Evolutionary conservation across 2,888 invertebrate species (phyloP).

Genomic region (Agriopis leucophaearia): DNA sequence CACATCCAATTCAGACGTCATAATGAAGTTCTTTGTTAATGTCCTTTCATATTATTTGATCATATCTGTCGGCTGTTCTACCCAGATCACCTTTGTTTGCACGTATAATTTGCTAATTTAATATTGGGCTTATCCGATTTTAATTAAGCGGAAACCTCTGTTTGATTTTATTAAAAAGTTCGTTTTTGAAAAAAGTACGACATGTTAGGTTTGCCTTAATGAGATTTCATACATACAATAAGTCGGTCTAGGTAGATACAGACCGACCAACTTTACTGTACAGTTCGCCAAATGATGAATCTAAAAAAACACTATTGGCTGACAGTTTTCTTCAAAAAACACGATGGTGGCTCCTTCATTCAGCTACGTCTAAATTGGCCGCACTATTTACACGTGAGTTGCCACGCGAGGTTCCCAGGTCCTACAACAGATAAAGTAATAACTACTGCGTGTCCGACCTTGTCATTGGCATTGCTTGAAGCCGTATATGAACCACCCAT

Average conservation of each 20-base stretch:
- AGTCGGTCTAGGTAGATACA: background rate
- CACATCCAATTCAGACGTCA: background rate
- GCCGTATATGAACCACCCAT: slow-evolving; percentile 13
- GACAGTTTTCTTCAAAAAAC: background rate
- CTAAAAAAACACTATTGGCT: background rate
- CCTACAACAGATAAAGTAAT: background rate
- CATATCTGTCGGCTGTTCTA: background rate
- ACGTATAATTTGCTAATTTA: slow-evolving; percentile 21
- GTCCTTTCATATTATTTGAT: background rate
- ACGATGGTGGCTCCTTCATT: background rate
- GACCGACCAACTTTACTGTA: background rate
- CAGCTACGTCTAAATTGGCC: background rate
- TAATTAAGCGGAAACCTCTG: slow-evolving; percentile 5
- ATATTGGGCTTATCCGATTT: slow-evolving; percentile 12
- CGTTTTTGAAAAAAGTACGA: background rate
- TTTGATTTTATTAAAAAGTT: background rate
- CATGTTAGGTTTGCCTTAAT: background rate
- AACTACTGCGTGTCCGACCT: slow-evolving; percentile 12
- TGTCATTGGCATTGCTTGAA: slow-evolving; percentile 33
- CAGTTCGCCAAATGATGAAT: background rate
- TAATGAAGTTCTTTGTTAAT: background rate
- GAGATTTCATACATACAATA: slow-evolving; percentile 10
- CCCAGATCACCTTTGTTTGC: slow-evolving; percentile 20
- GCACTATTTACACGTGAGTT: slow-evolving; percentile 7
- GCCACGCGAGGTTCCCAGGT: slow-evolving; percentile 12